phyloP scores from a whole-genome alignment of 2,113 vertebrate species.

The Semnornis frantzii region DNA sequence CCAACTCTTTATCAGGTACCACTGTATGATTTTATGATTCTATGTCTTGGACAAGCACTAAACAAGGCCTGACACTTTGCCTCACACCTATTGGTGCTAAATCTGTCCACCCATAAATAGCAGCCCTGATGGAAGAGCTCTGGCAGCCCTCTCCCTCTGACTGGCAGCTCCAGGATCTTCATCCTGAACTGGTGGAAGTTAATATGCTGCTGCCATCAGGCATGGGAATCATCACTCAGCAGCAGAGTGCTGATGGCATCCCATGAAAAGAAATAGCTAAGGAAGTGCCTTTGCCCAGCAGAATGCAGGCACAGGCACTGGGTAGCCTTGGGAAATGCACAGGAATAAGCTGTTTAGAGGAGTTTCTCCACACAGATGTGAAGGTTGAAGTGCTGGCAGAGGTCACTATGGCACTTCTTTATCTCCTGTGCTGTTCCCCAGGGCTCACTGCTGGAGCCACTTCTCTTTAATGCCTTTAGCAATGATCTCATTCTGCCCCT shows the following conservation, averaged over 20 bases:
- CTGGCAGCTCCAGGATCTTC: constrained; percentile 11
- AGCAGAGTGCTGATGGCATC: neutral
- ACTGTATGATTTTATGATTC: neutral
- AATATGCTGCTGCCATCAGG: neutral
- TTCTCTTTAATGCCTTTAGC: too few species aligned
- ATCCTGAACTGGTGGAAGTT: neutral
- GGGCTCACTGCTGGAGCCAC: too few species aligned
- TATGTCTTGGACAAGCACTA: neutral
- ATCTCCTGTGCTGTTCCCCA: too few species aligned
- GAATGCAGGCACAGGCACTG: neutral
- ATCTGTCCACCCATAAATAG: neutral
- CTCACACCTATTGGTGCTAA: neutral
- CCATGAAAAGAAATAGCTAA: neutral
- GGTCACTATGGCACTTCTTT: too few species aligned
- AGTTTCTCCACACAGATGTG: neutral
- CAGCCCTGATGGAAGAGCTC: neutral
- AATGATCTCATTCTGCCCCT: too few species aligned
- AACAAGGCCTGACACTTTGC: neutral
- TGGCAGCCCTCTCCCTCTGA: neutral
- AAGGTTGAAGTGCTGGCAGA: neutral
- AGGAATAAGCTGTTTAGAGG: neutral
- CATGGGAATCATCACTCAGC: neutral
- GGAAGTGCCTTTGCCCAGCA: neutral
- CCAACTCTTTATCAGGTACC: too few species aligned
- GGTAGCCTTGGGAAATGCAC: neutral